Base-by-base conservation (phyloP, 2,113 vertebrate genomes). In the Sprattus sprattus region DNA sequence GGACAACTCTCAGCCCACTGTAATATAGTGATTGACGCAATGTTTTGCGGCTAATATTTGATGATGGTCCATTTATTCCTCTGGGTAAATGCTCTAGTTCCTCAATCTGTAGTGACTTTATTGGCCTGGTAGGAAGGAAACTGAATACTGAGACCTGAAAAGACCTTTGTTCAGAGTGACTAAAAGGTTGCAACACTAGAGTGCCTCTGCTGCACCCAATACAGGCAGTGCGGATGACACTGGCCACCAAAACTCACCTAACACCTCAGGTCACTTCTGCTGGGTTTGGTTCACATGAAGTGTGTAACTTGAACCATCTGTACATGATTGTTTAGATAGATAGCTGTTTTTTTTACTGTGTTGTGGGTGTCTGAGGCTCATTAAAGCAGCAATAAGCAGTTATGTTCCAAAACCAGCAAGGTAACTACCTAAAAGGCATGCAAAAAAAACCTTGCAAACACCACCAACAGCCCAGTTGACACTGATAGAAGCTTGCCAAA, bases 141-240 rank as follows among this genome's bases (percentile, higher is more conserved):
- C 64, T 13, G 64, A 71, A 28, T 25, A 8, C 64, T 25, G 8
- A 25, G 10, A 3, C 10, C 25, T 82, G 25, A 84, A 84, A 82
- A n/a, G 67, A 28, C 78, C 67, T 82, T 86, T 86, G 82, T 57
- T 82, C 60, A 10, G 15, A n/a, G 80, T 75, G 47, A 82, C 25
- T 78, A 83, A 80, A 71, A 84, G 84, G 80, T 18, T 64, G 82
- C 54, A 84, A 84, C 82, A 78, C 49, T 86, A 86, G 81, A 84
- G 54, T 50, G 81, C 32, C 78, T 82, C 60, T 60, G n/a, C 85
- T 75, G n/a, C 83, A 46, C 54, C 16, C 81, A 22, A 52, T 60
- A 60, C 28, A 80, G 10, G 60, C 45, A 78, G 10, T 47, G n/a
- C 75, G 6, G 45, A n/a, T 45, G 71, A 80, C 64, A 80, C 78